These are phyloP conservation scores for Philonicus albiceps DNA, from an alignment of 2,888 invertebrate genomes.

Conservation along the genomic window DNA sequence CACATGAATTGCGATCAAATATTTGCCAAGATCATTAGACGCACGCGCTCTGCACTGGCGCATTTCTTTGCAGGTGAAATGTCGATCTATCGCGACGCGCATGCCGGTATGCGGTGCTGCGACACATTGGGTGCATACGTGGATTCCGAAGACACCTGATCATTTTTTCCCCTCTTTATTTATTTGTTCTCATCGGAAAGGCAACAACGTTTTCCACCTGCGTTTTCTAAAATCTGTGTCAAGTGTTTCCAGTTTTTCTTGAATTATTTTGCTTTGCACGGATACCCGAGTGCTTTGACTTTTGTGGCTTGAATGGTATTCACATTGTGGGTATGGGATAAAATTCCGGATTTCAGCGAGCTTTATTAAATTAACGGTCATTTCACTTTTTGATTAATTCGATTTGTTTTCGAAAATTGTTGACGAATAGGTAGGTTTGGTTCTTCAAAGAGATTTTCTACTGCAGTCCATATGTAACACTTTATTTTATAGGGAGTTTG, in stretches of 20 bases:
- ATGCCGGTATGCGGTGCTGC: not conserved
- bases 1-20: not conserved
- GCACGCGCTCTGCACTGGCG: not conserved
- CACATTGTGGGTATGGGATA: not conserved
- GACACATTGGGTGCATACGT: not conserved
- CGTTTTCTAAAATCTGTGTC: slow-evolving; percentile 19
- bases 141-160: not conserved
- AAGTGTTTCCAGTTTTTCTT: slow-evolving; percentile 34
- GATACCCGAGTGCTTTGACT: slow-evolving; percentile 14
- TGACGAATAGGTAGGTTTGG: not conserved
- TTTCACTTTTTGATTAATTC: not conserved
- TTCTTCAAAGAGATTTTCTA: not conserved
- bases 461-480: too few relatives aligned
- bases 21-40: not conserved
- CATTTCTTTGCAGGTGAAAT: slow-evolving; percentile 20
- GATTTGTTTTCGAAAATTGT: not conserved
- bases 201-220: not conserved
- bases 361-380: not conserved
- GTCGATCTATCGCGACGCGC: not conserved
- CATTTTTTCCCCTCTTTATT: not conserved
- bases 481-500: too few relatives aligned
- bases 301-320: not conserved
- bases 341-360: not conserved
- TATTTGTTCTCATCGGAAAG: slow-evolving; percentile 4
- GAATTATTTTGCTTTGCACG: slow-evolving; percentile 20